These are phyloP conservation scores for Hypocryptadius cinnamomeus DNA, from an alignment of 2,113 vertebrate genomes.

Conservation along the genomic window DNA sequence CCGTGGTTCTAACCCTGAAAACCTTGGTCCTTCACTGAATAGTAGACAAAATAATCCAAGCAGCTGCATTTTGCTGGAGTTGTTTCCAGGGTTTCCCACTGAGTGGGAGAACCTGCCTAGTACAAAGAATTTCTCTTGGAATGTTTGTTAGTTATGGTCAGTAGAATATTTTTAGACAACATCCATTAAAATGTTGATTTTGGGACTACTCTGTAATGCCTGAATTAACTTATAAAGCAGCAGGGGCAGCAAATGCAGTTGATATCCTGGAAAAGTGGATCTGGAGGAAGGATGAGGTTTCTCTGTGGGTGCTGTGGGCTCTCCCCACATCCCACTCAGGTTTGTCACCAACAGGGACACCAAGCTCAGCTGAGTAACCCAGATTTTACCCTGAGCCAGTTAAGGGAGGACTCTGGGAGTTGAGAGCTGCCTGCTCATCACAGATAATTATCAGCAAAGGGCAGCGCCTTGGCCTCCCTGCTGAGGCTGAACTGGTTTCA, in stretches of 20 bases:
- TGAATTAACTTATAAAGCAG: not conserved
- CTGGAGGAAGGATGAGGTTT: not conserved
- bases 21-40: not conserved
- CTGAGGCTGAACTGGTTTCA: slow-evolving; percentile 24
- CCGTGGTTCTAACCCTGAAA: not conserved
- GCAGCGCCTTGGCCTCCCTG: not conserved
- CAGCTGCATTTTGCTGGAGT: not conserved
- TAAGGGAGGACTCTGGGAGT: not conserved
- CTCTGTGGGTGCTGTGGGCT: not conserved
- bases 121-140: not conserved
- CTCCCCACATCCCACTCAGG: not conserved
- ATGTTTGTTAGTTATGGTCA: not conserved
- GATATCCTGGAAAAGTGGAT: fast-evolving
- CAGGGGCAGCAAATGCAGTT: not conserved
- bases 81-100: not conserved
- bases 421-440: not conserved
- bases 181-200: not conserved
- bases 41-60: not conserved
- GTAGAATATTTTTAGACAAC: not conserved
- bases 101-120: not conserved
- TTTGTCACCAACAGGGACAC: not conserved
- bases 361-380: not conserved
- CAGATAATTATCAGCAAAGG: slow-evolving; percentile 2
- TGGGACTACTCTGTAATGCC: not conserved
- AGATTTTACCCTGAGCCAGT: slow-evolving; percentile 11